Base-by-base conservation (phyloP, 2,113 vertebrate species). In the Notothenia coriiceps region DNA sequence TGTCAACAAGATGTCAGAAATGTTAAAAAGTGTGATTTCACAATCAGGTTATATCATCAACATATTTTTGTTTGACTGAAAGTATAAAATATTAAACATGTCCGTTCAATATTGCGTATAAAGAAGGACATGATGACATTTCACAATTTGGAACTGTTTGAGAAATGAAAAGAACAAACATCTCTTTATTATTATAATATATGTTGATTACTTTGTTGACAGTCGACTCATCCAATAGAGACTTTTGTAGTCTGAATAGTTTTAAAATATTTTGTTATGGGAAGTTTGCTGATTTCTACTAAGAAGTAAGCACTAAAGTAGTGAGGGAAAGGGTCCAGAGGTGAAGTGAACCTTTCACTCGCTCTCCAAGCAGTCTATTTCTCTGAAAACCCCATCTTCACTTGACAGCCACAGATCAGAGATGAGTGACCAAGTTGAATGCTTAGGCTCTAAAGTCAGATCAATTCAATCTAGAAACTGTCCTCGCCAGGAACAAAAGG, bases 341-440 rank as follows among this genome's bases (percentile, higher is more conserved):
- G 71, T 61, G 46, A 82, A 84, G 68, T 33, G 18, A 72, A 66
- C 20, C 65, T 70, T 63, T 73, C 70, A n/a, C 56, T 7, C 29
- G 49, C 71, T 84, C 70, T 80, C 71, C 59, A 55, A 85, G 70
- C 85, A 47, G 57, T 76, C 83, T 81, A 76, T 91, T 88, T 85
- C 86, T 90, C 80, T 1, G 47, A 86, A 77, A 71, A 85, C 74
- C 61, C 59, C 18, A 56, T 87, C 84, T 90, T 25, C 62, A 65
- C 73, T 88, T 88, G 88, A 91, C 93, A 90, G 87, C 86, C 83
- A 68, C 83, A 87, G 80, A 91, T 91, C 90, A 93, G 91, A 91
- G 88, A 92, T 91, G 91, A 92, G 84, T 91, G 90, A 92, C 88
- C 83, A 85, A 89, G 89, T 93, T 91, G 89, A 93, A 93, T 89